Percentiles rank a stretch among this genome's conserved stretches.
Conservation (phyloP, 2,113 vertebrate genomes). For the Oreochromis niloticus region DNA sequence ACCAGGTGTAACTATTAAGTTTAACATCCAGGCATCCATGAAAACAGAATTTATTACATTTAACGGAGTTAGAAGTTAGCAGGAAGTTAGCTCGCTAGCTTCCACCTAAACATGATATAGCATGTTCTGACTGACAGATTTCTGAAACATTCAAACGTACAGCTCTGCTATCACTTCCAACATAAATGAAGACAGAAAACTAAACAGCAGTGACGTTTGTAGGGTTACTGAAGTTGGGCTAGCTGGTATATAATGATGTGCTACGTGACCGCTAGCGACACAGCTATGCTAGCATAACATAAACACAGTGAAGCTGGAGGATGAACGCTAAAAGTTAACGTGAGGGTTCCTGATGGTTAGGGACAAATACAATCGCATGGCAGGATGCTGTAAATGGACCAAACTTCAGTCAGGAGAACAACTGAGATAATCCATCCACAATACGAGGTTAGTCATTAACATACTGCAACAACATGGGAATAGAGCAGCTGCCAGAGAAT, state of each 20-base stretch:
- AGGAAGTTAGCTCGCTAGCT: no score
- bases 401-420: not conserved
- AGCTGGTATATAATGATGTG: not conserved
- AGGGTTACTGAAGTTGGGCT: not conserved
- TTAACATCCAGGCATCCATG: no score
- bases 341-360: rapidly evolving
- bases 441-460: rapidly evolving
- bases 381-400: not conserved
- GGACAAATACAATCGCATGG: rapidly evolving
- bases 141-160: no score
- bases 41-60: no score
- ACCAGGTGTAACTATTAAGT: no score
- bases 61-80: no score
- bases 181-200: not conserved
- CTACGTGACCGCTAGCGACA: rapidly evolving
- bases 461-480: rapidly evolving
- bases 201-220: not conserved
- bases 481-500: rapidly evolving
- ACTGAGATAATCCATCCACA: not conserved
- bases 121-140: no score
- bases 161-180: rapidly evolving
- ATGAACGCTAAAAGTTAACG: rapidly evolving
- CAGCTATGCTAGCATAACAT: not conserved
- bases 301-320: not conserved
- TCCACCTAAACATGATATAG: no score